Conservation (phyloP, 2,797 vertebrate species). For the Microcaecilia unicolor region DNA sequence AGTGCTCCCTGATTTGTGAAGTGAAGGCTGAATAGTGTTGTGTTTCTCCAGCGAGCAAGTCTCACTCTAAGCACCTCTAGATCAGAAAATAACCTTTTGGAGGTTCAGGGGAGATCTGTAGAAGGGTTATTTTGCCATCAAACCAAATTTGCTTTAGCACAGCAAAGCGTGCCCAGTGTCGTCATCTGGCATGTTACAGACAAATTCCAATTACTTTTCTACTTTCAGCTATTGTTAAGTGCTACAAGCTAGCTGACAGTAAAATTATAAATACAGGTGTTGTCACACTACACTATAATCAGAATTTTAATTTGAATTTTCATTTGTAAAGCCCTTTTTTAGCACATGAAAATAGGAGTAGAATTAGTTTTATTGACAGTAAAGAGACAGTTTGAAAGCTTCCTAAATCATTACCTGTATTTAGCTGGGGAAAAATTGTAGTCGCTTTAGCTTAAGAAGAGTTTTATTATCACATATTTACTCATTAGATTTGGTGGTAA, state of each 20-base stretch:
- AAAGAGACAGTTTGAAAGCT: constrained; percentile 75
- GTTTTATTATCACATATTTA: constrained; percentile 77
- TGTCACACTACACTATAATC: constrained; percentile 78
- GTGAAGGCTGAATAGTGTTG: too few relatives aligned
- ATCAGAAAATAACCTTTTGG: too few relatives aligned
- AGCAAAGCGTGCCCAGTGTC: constrained; percentile 51
- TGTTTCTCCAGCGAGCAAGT: too few relatives aligned
- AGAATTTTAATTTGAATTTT: constrained; percentile 81
- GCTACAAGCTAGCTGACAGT: constrained; percentile 72
- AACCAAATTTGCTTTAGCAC: constrained; percentile 51
- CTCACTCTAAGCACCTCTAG: too few relatives aligned
- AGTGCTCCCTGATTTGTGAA: too few relatives aligned
- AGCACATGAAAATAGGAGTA: constrained; percentile 62
- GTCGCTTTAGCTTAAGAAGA: constrained; percentile 65
- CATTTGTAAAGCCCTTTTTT: constrained; percentile 69
- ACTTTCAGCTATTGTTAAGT: constrained; percentile 73
- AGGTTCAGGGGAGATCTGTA: constrained; percentile 21
- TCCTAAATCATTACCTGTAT: constrained; percentile 70
- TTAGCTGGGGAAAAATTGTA: constrained; percentile 59
- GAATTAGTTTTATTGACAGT: constrained; percentile 79
- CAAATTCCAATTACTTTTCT: constrained; percentile 75
- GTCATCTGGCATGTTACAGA: constrained; percentile 69
- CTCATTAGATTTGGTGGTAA: constrained; percentile 69
- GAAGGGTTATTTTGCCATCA: constrained; percentile 61
- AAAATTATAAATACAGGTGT: constrained; percentile 83